Base-by-base conservation (phyloP, 2,113 vertebrate species). In the Myrmecophaga tridactyla region DNA sequence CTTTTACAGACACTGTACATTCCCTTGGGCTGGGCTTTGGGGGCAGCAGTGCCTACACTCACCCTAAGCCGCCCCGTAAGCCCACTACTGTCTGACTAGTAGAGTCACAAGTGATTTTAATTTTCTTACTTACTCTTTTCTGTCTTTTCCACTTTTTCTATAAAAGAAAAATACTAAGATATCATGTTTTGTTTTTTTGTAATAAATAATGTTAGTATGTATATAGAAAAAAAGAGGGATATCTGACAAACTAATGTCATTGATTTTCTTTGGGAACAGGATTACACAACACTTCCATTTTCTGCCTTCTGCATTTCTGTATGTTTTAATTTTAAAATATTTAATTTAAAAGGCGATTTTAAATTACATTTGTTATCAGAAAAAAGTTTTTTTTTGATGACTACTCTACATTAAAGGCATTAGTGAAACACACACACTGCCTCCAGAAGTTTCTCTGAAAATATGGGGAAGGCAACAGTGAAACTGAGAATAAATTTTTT, bases 401-500 rank as follows among this genome's bases (percentile, higher is more conserved):
- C 0, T 51, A 75, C 36, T 63, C 36, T 80, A 88, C 2, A 70
- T 29, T 86, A 69, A 70, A 89, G 62, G 48, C 20, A 78, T 86
- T 41, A 75, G 27, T 65, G 51, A 84, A 89, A 80, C 31, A 86
- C 31, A 73, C 31, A 73, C 58, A 80, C 1, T 56, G 4, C 10
- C 84, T 81, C 84, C 51, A 62, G 41, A 72, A 84, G 39, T 77
- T 92, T 96, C 87, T 85, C 89, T 94, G 53, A 95, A 92, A 89
- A 91, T 43, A 82, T 2, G 36, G 15, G 67, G 76, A 92, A 65
- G 12, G 23, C 83, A 75, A 82, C 5, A 78, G 36, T 25, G 48
- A 84, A 78, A 89, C 48, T 81, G 73, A 94, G 43, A 92, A 67
- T 78, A 86, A 23, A 11, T 6, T 39, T n/a, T 88, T 69, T 41